Conservation (phyloP, 2,888 invertebrate genomes). For the Sinohyriopsis cumingii region DNA sequence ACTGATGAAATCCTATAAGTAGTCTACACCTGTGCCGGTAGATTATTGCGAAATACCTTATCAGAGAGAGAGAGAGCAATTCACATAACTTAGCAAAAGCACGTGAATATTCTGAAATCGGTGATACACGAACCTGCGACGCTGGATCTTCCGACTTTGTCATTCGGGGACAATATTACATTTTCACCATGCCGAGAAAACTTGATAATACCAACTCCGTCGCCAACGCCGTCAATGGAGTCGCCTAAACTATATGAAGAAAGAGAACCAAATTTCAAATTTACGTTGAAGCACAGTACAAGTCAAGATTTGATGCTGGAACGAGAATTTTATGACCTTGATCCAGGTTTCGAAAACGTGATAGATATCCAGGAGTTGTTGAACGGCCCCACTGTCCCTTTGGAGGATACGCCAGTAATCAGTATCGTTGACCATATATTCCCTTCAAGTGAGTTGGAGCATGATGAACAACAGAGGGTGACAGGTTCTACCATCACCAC, state of each 20-base stretch:
- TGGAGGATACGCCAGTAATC: constrained; percentile 31
- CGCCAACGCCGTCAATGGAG: constrained; percentile 23
- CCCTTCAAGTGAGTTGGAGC: constrained; percentile 31
- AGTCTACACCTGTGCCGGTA: too few species aligned
- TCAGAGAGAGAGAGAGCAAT: constrained; percentile 2
- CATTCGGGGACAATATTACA: constrained; percentile 44
- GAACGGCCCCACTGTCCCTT: constrained; percentile 68
- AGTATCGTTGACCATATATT: constrained; percentile 33
- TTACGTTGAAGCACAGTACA: background rate
- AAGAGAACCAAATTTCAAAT: constrained; percentile 22
- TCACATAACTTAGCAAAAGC: constrained; percentile 6
- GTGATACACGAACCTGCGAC: constrained; percentile 27
- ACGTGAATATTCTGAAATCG: constrained; percentile 28
- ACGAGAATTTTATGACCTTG: constrained; percentile 78
- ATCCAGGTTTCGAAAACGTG: constrained; percentile 89
- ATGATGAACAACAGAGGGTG: constrained; percentile 23
- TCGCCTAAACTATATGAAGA: constrained; percentile 49
- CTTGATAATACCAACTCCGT: constrained; percentile 24
- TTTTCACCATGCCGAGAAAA: constrained; percentile 50
- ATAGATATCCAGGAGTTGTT: constrained; percentile 93
- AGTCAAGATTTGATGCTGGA: too few species aligned
- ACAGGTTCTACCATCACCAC: constrained; percentile 20
- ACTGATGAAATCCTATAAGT: too few species aligned
- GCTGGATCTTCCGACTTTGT: constrained; percentile 48
- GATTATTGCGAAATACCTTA: constrained; percentile 32